phyloP scores from a whole-genome alignment of 2,888 invertebrate species.

The Pammene aurita region DNA sequence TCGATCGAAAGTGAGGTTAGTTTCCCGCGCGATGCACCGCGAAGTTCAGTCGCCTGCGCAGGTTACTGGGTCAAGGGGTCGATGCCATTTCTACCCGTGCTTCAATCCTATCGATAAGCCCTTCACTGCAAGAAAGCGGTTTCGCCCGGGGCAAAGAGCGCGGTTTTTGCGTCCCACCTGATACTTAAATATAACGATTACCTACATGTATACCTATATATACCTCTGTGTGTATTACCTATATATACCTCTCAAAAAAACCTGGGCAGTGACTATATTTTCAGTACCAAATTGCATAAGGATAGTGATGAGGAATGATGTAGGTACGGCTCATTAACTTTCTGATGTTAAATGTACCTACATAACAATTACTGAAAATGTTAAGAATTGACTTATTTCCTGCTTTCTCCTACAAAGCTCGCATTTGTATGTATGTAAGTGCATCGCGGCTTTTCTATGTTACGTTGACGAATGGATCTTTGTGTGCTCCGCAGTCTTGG shows the following conservation, averaged over 20 bases:
- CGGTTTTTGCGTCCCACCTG: constrained; percentile 15
- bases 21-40: constrained; percentile 62
- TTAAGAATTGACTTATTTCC: constrained; percentile 42
- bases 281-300: too few relatives aligned
- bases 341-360: constrained; percentile 6
- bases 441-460: constrained; percentile 29
- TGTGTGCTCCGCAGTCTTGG: constrained; percentile 28
- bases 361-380: constrained; percentile 8
- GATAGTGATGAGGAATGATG: too few relatives aligned
- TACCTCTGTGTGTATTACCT: too few relatives aligned
- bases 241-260: neutral
- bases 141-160: constrained; percentile 30
- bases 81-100: constrained; percentile 56
- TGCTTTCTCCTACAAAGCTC: constrained; percentile 47
- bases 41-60: constrained; percentile 61
- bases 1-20: constrained; percentile 71
- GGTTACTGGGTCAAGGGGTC: constrained; percentile 73
- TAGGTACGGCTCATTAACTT: neutral
- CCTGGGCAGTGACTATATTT: neutral
- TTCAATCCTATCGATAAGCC: constrained; percentile 45
- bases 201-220: neutral
- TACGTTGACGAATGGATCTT: constrained; percentile 35
- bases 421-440: constrained; percentile 26
- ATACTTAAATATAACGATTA: neutral
- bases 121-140: constrained; percentile 45